These are phyloP conservation scores for Enteromius trimaculatus DNA, from an alignment of 2,797 vertebrate species.

Conservation along the genomic window DNA sequence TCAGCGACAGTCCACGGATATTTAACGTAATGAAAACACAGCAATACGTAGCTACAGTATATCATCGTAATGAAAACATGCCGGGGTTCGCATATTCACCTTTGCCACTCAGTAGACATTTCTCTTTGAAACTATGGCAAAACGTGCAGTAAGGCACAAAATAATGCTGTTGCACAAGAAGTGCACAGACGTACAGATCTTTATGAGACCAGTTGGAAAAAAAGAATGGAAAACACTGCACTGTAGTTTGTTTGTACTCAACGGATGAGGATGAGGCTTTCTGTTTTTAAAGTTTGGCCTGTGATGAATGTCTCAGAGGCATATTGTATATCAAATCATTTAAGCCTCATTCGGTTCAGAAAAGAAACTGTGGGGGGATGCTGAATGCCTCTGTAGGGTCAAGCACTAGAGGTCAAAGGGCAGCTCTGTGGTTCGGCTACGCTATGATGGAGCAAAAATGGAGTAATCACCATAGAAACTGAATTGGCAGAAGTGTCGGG, in stretches of 20 bases:
- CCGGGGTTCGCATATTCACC: no score
- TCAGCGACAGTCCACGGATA: no score
- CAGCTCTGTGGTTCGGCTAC: not conserved
- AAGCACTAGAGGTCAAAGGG: slow-evolving; percentile 17
- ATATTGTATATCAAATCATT: slow-evolving; percentile 32
- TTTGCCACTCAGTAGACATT: no score
- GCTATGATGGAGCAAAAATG: slow-evolving; percentile 12
- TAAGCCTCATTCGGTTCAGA: slow-evolving; percentile 12
- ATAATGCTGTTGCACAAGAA: no score
- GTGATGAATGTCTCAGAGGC: not conserved
- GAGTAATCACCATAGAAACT: slow-evolving; percentile 18
- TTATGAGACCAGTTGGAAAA: no score
- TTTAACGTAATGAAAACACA: no score
- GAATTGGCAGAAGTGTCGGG: slow-evolving; percentile 13
- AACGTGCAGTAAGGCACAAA: no score
- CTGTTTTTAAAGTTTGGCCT: slow-evolving; percentile 11
- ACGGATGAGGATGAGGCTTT: not conserved
- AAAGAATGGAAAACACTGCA: not conserved
- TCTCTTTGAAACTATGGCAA: no score
- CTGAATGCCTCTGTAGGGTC: not conserved
- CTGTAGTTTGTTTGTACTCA: not conserved
- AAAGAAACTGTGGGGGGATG: not conserved
- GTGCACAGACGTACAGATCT: no score
- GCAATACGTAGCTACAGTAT: no score
- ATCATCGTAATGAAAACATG: no score